phyloP scores from a whole-genome alignment of 2,113 vertebrate genomes.

The Phycodurus eques region DNA sequence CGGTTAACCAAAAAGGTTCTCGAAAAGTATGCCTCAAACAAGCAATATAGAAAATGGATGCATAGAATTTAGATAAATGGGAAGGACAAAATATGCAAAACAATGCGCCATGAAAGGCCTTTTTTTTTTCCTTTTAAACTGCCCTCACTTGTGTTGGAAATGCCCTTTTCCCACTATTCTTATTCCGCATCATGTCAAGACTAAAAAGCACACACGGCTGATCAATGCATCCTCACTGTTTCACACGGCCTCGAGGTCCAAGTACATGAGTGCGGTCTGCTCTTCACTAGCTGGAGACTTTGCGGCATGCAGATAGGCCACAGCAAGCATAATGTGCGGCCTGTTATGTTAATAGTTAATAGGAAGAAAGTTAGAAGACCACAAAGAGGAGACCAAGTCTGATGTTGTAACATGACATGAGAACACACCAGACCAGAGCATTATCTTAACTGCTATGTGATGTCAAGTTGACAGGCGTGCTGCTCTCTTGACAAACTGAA shows the following conservation, averaged over 20 bases:
- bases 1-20: too few relatives aligned
- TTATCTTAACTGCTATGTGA: slow-evolving; percentile 15
- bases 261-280: background rate
- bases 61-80: too few relatives aligned
- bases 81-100: background rate
- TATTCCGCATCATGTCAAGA: background rate
- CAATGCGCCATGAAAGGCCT: too few relatives aligned
- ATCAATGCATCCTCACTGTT: background rate
- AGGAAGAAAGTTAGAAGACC: slow-evolving; percentile 8
- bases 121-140: too few relatives aligned
- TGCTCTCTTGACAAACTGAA: background rate
- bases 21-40: too few relatives aligned
- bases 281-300: background rate
- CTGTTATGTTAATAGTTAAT: slow-evolving; percentile 11
- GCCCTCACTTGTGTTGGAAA: too few relatives aligned
- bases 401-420: slow-evolving; percentile 14
- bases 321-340: background rate
- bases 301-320: background rate
- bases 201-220: background rate
- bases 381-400: background rate
- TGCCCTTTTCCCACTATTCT: background rate
- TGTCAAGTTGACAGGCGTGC: slow-evolving; percentile 14
- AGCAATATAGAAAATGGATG: too few relatives aligned
- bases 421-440: slow-evolving; percentile 18
- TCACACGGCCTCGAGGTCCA: background rate